phyloP scores from a whole-genome alignment of 2,113 vertebrate species.

The Pseudopipra pipra region DNA sequence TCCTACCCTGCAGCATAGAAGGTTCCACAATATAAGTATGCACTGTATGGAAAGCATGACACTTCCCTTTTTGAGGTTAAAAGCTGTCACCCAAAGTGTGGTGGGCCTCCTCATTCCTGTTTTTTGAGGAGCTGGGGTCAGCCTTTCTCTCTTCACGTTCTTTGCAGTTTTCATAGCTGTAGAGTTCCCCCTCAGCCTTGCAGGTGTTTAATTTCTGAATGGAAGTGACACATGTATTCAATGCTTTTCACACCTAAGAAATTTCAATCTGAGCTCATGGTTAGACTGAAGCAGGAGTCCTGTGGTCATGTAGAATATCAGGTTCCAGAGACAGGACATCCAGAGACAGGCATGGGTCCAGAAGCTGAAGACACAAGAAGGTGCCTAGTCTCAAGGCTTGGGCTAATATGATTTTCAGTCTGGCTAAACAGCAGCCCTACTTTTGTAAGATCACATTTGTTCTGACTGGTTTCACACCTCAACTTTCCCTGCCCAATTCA shows the following conservation, averaged over 20 bases:
- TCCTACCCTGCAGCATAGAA: background rate
- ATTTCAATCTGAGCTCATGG: background rate
- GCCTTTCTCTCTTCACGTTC: background rate
- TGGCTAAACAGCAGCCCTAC: background rate
- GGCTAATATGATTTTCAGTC: background rate
- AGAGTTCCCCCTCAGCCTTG: background rate
- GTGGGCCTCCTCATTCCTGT: background rate
- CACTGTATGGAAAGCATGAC: background rate
- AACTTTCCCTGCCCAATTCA: background rate
- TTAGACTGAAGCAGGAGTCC: background rate
- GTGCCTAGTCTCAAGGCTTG: background rate
- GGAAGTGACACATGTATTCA: background rate
- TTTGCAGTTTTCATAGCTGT: background rate
- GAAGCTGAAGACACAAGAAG: background rate
- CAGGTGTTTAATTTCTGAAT: background rate
- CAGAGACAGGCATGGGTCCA: background rate
- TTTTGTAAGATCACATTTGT: background rate
- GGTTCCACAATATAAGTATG: background rate
- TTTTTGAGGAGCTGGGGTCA: background rate
- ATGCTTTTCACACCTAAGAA: background rate
- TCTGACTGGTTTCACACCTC: background rate
- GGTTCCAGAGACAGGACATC: background rate
- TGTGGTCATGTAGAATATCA: background rate
- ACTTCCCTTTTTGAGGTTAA: background rate
- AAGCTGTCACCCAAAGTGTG: background rate